These are phyloP conservation scores for Micropterix aruncella DNA, from an alignment of 2,888 invertebrate species.

Conservation along the genomic window DNA sequence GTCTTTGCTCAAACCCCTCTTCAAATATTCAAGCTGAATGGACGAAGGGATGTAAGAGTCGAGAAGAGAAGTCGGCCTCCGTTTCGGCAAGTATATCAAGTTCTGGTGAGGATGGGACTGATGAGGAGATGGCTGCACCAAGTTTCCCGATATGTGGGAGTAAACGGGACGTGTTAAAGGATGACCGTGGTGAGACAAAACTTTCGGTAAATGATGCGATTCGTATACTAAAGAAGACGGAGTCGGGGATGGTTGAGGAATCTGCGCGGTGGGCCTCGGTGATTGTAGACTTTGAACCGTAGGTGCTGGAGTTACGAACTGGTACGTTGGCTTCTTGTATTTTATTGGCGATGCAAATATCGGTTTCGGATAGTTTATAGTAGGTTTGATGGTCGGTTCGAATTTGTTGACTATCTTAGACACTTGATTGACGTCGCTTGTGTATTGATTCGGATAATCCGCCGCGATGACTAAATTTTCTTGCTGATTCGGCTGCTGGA, in stretches of 20 bases:
- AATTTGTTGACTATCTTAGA: neutral
- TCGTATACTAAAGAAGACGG: slow-evolving; percentile 26
- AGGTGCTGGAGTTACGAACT: slow-evolving; percentile 3
- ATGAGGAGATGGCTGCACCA: slow-evolving; percentile 15
- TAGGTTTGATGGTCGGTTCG: neutral
- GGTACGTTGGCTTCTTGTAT: slow-evolving; percentile 18
- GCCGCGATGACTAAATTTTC: neutral
- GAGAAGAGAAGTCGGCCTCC: slow-evolving; percentile 34
- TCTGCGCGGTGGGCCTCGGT: slow-evolving; percentile 19
- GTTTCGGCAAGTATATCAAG: slow-evolving; percentile 19
- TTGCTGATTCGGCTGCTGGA: neutral
- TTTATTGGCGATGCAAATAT: neutral
- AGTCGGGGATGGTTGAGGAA: slow-evolving; percentile 24
- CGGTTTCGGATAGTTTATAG: neutral
- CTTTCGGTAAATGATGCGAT: slow-evolving; percentile 26
- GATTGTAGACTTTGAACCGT: slow-evolving; percentile 18
- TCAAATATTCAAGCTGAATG: slow-evolving; percentile 33
- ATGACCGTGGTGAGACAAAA: slow-evolving; percentile 22
- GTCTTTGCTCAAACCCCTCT: slow-evolving; percentile 29
- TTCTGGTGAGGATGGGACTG: slow-evolving; percentile 16
- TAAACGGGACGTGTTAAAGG: slow-evolving; percentile 27
- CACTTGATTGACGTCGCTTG: neutral
- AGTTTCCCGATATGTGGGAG: slow-evolving; percentile 16
- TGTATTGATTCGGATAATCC: neutral
- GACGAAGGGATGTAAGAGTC: slow-evolving; percentile 48